A percentile compares a stretch with the other conserved stretches of the same genome.
Conservation (phyloP, 2,113 vertebrate genomes). For the Muntiacus reevesi region DNA sequence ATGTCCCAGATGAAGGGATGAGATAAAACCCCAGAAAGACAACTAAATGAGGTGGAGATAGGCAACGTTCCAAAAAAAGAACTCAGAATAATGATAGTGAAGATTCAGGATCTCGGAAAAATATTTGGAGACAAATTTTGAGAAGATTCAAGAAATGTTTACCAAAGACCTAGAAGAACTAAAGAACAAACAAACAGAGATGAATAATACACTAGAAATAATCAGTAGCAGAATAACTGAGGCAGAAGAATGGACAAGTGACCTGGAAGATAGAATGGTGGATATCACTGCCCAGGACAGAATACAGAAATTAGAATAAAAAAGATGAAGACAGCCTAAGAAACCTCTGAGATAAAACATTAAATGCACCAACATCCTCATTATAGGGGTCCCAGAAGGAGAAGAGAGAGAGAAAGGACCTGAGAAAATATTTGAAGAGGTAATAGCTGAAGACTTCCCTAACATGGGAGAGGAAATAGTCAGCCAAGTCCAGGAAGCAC, state of each 20-base stretch:
- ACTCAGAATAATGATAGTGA: background rate
- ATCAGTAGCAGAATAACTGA: background rate
- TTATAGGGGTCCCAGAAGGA: background rate
- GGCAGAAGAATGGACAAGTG: background rate
- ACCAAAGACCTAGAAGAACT: background rate
- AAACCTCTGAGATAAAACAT: background rate
- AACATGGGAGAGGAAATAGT: background rate
- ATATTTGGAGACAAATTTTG: background rate
- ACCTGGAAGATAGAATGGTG: background rate
- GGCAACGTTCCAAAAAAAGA: background rate
- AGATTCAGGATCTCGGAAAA: background rate
- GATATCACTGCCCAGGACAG: background rate
- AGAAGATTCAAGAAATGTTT: background rate
- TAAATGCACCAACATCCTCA: background rate
- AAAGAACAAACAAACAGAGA: background rate
- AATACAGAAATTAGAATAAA: background rate
- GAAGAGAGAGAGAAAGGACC: background rate
- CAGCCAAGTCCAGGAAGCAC: background rate
- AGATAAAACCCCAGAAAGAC: background rate
- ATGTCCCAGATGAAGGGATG: background rate
- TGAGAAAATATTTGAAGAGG: background rate
- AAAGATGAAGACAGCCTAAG: background rate
- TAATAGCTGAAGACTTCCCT: background rate
- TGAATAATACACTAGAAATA: background rate
- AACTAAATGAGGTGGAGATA: background rate